phyloP scores from a whole-genome alignment of 2,797 vertebrate species.

The Peromyscus nudipes region DNA sequence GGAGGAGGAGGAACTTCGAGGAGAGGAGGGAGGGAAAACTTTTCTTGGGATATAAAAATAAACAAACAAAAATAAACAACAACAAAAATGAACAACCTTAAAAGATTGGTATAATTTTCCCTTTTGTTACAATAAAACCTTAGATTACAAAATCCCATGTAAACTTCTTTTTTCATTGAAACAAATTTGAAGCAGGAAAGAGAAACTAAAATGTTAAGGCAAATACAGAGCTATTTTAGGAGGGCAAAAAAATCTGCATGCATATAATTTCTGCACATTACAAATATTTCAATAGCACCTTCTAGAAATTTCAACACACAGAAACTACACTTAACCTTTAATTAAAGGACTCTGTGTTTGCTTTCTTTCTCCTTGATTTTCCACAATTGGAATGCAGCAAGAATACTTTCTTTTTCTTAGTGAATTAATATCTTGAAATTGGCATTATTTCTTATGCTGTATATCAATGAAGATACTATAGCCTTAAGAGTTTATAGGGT shows the following conservation, averaged over 20 bases:
- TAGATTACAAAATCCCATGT: constrained; percentile 73
- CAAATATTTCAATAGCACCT: constrained; percentile 57
- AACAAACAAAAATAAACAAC: neutral
- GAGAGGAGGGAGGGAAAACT: too few species aligned
- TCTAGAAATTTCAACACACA: constrained; percentile 64
- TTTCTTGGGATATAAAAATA: neutral
- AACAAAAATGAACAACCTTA: constrained; percentile 19
- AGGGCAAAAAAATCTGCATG: constrained; percentile 5
- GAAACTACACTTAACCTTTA: constrained; percentile 67
- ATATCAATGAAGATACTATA: constrained; percentile 4
- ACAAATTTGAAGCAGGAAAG: constrained; percentile 82
- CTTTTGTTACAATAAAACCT: constrained; percentile 49
- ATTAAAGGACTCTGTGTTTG: constrained; percentile 57
- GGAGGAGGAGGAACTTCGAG: neutral
- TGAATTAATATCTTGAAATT: constrained; percentile 58
- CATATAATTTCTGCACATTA: constrained; percentile 59
- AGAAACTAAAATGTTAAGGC: constrained; percentile 76
- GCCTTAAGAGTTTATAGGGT: constrained; percentile 32
- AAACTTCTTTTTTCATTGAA: constrained; percentile 85
- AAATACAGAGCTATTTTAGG: constrained; percentile 64
- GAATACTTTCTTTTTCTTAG: neutral
- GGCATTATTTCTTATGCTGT: constrained; percentile 1
- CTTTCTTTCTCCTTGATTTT: constrained; percentile 64
- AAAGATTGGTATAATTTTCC: constrained; percentile 65
- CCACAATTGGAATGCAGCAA: constrained; percentile 6